phyloP scores from a whole-genome alignment of 1,140 invertebrate genomes.

The Brachionus rotundiformis region DNA sequence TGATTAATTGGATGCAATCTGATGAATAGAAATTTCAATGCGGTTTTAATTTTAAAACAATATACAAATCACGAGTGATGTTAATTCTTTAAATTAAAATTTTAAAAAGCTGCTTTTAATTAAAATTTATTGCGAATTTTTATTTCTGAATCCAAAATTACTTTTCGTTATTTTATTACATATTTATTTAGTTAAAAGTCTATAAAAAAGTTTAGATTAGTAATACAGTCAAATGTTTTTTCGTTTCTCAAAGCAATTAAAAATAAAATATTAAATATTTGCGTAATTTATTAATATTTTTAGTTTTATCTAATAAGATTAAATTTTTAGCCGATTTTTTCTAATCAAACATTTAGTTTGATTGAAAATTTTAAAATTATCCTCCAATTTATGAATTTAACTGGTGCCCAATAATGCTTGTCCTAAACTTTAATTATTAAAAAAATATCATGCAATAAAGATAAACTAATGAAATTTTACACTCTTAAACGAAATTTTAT shows the following conservation, averaged over 20 bases:
- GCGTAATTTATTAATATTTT: not conserved
- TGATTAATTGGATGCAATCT: not conserved
- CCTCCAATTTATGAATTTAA: no score
- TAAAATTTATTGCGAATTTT: slow-evolving; percentile 11
- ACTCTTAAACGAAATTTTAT: no score
- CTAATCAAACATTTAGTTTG: no score
- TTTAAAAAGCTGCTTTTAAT: not conserved
- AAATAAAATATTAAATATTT: not conserved
- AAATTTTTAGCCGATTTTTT: no score
- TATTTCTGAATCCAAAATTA: not conserved
- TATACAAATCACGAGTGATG: no score
- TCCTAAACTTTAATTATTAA: no score
- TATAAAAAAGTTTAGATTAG: not conserved
- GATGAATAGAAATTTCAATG: not conserved
- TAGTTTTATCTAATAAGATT: not conserved
- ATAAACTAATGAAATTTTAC: no score
- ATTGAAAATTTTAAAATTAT: no score
- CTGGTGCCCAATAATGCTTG: no score
- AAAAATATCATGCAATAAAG: no score
- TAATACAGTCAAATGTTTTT: not conserved
- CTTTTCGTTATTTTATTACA: not conserved
- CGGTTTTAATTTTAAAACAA: not conserved
- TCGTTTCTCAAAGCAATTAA: not conserved
- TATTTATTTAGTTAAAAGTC: not conserved
- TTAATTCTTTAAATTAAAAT: no score